These are phyloP conservation scores for Gryon sp. DNA, from an alignment of 1,140 invertebrate genomes.

Conservation along the genomic window DNA sequence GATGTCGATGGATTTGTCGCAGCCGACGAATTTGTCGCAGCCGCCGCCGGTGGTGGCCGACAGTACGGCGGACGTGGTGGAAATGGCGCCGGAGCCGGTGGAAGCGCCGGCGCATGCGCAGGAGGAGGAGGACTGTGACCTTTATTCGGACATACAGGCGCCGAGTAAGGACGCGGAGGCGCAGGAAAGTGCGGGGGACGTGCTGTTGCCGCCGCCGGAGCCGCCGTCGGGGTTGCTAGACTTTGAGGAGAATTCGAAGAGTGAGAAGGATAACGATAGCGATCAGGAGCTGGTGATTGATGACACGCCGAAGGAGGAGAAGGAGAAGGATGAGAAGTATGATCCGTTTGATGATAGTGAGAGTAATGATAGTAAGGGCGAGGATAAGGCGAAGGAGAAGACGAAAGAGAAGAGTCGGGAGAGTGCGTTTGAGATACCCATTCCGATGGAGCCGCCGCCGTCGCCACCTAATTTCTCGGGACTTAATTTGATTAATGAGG, in stretches of 20 bases:
- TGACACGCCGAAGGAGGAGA: slow-evolving; percentile 79
- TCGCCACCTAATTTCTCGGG: slow-evolving; percentile 59
- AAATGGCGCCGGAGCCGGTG: slow-evolving; percentile 14
- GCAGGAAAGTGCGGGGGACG: slow-evolving; percentile 55
- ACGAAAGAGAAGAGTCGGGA: slow-evolving; percentile 29
- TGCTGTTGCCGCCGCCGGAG: slow-evolving; percentile 78
- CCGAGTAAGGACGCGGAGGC: slow-evolving; percentile 59
- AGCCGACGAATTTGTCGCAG: slow-evolving; percentile 16
- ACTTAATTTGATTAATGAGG: slow-evolving; percentile 52
- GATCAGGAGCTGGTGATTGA: slow-evolving; percentile 85
- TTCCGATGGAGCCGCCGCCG: slow-evolving; percentile 64
- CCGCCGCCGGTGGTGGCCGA: slow-evolving; percentile 11
- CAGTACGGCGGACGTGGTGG: slow-evolving; percentile 32
- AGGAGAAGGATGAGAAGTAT: slow-evolving; percentile 83
- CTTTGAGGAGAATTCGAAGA: slow-evolving; percentile 78
- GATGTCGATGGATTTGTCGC: slow-evolving; percentile 27
- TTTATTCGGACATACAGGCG: slow-evolving; percentile 75
- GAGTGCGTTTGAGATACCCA: slow-evolving; percentile 24
- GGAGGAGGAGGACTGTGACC: slow-evolving; percentile 74
- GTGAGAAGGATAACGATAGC: slow-evolving; percentile 82
- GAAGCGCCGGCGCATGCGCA: slow-evolving; percentile 15
- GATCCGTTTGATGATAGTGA: slow-evolving; percentile 81
- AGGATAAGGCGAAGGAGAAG: slow-evolving; percentile 43
- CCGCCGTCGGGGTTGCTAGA: slow-evolving; percentile 79
- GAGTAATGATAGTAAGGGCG: slow-evolving; percentile 70